Evolutionary conservation across 1,140 invertebrate species (phyloP).

Genomic region (Adoxophyes honmai): DNA sequence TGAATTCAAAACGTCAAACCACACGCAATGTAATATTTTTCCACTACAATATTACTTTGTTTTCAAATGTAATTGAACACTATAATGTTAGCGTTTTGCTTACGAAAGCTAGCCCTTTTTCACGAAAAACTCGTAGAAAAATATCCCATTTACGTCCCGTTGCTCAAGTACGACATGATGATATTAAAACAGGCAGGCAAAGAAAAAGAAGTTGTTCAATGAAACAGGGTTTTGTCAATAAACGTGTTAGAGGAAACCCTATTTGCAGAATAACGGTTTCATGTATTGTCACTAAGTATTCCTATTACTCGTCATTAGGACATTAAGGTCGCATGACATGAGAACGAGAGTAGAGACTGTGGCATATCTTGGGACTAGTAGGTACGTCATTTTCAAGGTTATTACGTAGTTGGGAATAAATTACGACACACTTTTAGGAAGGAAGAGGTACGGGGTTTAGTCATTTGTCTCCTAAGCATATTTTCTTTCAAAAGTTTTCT

Average conservation of each 20-base stretch:
- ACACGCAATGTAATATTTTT: too few relatives aligned
- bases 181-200: constrained; percentile 9
- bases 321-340: neutral
- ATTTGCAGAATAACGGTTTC: neutral
- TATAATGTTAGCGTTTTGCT: neutral
- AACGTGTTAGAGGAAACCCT: neutral
- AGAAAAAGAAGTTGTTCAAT: neutral
- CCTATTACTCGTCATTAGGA: neutral
- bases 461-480: too few relatives aligned
- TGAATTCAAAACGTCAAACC: too few relatives aligned
- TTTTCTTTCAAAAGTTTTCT: too few relatives aligned
- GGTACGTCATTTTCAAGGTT: too few relatives aligned
- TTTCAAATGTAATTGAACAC: too few relatives aligned
- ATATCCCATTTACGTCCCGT: neutral
- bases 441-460: too few relatives aligned
- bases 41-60: too few relatives aligned
- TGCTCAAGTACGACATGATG: constrained; percentile 7
- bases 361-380: too few relatives aligned
- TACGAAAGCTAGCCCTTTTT: neutral
- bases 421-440: too few relatives aligned
- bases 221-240: constrained; percentile 3
- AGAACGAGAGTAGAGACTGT: too few relatives aligned
- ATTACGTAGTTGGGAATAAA: too few relatives aligned
- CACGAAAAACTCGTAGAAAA: neutral
- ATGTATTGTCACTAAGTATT: constrained; percentile 1